These are phyloP conservation scores for Merodon equestris DNA, from an alignment of 2,888 invertebrate species.

Conservation along the genomic window DNA sequence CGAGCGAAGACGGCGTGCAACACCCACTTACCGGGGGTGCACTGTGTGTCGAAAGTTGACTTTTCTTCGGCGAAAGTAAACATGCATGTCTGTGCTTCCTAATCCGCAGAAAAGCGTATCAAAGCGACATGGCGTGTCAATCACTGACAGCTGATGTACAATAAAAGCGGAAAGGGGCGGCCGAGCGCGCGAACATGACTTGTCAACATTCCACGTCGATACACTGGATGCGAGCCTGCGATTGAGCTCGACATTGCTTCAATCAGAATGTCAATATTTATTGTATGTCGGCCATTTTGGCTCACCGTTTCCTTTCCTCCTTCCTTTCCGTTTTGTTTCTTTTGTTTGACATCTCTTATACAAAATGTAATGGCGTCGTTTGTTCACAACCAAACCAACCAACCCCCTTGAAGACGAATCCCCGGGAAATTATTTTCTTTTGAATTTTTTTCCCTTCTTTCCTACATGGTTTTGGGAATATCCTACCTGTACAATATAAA, in stretches of 20 bases:
- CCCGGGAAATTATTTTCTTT: constrained; percentile 27
- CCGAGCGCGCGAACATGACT: constrained; percentile 17
- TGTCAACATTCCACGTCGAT: constrained; percentile 47
- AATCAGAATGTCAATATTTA: constrained; percentile 56
- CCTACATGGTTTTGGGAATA: constrained; percentile 12
- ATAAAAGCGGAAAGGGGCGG: too few species aligned
- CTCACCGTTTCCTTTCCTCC: constrained; percentile 33
- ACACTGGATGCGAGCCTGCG: not conserved
- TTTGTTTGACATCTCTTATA: too few species aligned
- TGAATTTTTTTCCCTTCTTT: constrained; percentile 2
- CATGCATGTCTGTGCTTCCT: constrained; percentile 52
- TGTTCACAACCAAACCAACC: constrained; percentile 44
- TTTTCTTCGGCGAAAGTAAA: constrained; percentile 53
- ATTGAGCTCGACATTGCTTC: constrained; percentile 8
- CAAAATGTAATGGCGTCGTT: constrained; percentile 57
- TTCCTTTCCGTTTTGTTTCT: not conserved
- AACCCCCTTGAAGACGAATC: constrained; percentile 49
- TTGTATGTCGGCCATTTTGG: constrained; percentile 55
- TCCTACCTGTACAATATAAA: constrained; percentile 12
- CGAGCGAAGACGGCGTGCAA: constrained; percentile 1
- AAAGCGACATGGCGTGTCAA: constrained; percentile 51
- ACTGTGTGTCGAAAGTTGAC: constrained; percentile 63
- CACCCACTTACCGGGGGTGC: constrained; percentile 18
- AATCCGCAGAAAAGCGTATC: constrained; percentile 34
- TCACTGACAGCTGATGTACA: constrained; percentile 52